Conservation (phyloP, 2,797 vertebrate species). For the Acanthurus leucopareius region DNA sequence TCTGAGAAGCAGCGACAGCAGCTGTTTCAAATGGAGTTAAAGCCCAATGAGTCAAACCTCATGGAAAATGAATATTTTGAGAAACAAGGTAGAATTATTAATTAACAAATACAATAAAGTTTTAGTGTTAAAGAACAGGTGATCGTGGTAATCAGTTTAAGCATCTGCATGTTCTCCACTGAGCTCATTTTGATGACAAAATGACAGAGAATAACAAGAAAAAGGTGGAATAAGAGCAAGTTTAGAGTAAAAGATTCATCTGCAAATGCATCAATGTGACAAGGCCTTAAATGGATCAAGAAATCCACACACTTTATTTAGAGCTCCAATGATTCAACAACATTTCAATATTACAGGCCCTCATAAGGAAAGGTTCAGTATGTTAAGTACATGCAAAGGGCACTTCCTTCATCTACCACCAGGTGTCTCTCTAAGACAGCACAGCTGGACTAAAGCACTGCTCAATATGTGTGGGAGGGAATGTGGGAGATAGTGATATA, state of each 20-base stretch:
- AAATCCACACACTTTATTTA: too few species aligned
- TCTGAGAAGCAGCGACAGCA: background rate
- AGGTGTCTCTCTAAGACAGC: conserved; percentile 71
- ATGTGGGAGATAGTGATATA: conserved; percentile 49
- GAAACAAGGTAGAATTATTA: background rate
- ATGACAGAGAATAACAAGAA: too few species aligned
- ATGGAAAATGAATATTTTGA: background rate
- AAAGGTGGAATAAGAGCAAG: too few species aligned
- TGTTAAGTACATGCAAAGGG: background rate
- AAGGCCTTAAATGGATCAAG: too few species aligned
- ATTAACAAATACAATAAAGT: background rate
- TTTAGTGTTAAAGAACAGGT: background rate
- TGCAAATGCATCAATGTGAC: too few species aligned
- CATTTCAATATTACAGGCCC: too few species aligned
- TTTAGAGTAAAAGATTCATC: too few species aligned
- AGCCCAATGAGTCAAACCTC: background rate
- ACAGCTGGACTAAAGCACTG: background rate
- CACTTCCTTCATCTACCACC: conserved; percentile 53
- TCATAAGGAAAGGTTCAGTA: background rate
- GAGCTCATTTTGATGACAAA: too few species aligned
- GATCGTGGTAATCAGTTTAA: too few species aligned
- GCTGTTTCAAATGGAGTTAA: background rate
- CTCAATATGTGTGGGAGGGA: conserved; percentile 53
- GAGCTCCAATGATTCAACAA: too few species aligned
- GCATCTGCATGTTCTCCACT: too few species aligned